phyloP scores from a whole-genome alignment of 2,888 invertebrate species.

The Junonia oenone region DNA sequence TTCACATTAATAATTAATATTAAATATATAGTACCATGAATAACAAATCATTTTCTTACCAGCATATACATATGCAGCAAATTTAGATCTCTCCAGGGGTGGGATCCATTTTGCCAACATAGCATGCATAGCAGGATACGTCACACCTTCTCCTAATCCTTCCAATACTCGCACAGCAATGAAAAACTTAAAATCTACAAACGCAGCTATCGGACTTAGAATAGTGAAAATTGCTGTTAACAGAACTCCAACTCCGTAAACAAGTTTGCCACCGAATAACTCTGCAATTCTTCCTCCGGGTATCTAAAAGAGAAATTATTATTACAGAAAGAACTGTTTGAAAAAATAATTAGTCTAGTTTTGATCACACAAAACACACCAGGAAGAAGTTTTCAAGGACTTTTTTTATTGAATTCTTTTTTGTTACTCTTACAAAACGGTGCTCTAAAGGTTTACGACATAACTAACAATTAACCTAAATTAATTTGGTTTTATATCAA shows the following conservation, averaged over 20 bases:
- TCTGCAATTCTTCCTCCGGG: conserved; percentile 92
- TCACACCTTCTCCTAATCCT: conserved; percentile 93
- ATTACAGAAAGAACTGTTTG: no score
- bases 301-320: conserved; percentile 43
- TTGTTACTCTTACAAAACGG: no score
- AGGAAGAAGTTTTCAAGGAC: no score
- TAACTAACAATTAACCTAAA: no score
- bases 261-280: conserved; percentile 90
- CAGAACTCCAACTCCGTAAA: conserved; percentile 90
- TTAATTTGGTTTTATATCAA: no score
- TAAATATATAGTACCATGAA: no score
- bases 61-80: conserved; percentile 92
- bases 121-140: conserved; percentile 96
- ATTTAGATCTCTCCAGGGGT: conserved; percentile 92
- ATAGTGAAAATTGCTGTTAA: conserved; percentile 90
- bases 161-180: conserved; percentile 87
- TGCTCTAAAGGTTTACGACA: no score
- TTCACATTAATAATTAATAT: not conserved
- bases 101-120: conserved; percentile 96
- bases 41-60: conserved; percentile 59
- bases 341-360: no score
- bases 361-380: no score
- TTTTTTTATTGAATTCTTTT: no score
- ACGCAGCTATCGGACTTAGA: conserved; percentile 90
- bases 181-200: conserved; percentile 82